phyloP scores from a whole-genome alignment of 2,113 vertebrate species.

The Pteronura brasiliensis region DNA sequence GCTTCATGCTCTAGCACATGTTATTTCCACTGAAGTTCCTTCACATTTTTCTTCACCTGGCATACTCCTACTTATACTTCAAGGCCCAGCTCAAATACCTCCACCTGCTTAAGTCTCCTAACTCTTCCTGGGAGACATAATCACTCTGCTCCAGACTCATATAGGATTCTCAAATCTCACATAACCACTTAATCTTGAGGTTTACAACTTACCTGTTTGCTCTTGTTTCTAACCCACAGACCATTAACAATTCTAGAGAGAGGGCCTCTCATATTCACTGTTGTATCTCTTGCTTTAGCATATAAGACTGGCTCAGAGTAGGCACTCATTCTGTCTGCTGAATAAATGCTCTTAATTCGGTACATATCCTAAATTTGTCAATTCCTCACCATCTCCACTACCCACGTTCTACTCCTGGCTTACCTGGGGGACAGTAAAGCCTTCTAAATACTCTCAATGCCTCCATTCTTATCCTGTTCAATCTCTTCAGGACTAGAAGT shows the following conservation, averaged over 20 bases:
- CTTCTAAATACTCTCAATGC: not conserved
- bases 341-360: not conserved
- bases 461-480: not conserved
- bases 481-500: not conserved
- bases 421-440: not conserved
- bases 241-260: not conserved
- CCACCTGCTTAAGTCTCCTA: not conserved
- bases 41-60: not conserved
- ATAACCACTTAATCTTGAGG: not conserved
- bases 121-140: not conserved
- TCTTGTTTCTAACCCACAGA: not conserved
- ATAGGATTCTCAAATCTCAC: not conserved
- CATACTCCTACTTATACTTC: not conserved
- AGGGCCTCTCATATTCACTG: not conserved
- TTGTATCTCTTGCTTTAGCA: not conserved
- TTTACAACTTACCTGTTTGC: not conserved
- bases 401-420: not conserved
- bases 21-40: not conserved
- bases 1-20: not conserved
- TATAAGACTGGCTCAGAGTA: not conserved
- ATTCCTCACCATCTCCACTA: not conserved
- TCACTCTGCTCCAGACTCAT: not conserved
- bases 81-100: not conserved
- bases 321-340: not conserved
- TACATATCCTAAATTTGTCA: not conserved